Evolutionary conservation across 2,888 invertebrate genomes (phyloP), one percentile per base, ranked within the genome.

Genomic region (Leucophenga maculata): DNA sequence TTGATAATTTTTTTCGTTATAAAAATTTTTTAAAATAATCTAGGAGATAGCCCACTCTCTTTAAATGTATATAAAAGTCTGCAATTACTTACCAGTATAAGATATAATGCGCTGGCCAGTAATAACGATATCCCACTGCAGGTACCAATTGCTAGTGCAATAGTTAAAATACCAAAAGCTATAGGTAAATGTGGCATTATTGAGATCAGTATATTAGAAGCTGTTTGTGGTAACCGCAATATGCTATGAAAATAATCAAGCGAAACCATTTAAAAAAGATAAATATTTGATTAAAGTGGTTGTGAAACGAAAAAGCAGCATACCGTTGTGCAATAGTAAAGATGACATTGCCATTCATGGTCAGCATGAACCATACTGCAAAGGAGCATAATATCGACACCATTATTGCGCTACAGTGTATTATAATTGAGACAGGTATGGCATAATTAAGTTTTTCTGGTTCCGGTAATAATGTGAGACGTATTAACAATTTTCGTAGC

Each of bases 51-150:
- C n/a, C n/a, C n/a, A n/a, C n/a, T n/a, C n/a, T n/a, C n/a, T 31
- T 9, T 57, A 57, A 20, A 32, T 54, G 11, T 32, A 32, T 6
- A 65, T 31, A n/a, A 20, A 54, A 39, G 20, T 55, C n/a, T 50
- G 6, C 44, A 4, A 18, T 3, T 13, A 75, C 84, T 86, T 78
- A 93, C 93, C 91, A 93, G 91, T 72, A 93, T 90, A 54, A 93
- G 92, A 85, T 94, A 94, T 84, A 93, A 92, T 0, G 91, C 89
- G 4, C 91, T 90, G 0, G 93, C 94, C 9, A 92, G 88, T 8
- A 90, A 89, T 65, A 96, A 89, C 0, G 93, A 92, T 6, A 95
- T 89, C 1, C 94, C 94, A 4, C 95, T 95, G 82, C 95, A 95
- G 0, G 94, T 92, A 14, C 91, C 88, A 14, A 92, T 89, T 18